phyloP scores from a whole-genome alignment of 2,888 invertebrate species.

The Matsumyia berberina region DNA sequence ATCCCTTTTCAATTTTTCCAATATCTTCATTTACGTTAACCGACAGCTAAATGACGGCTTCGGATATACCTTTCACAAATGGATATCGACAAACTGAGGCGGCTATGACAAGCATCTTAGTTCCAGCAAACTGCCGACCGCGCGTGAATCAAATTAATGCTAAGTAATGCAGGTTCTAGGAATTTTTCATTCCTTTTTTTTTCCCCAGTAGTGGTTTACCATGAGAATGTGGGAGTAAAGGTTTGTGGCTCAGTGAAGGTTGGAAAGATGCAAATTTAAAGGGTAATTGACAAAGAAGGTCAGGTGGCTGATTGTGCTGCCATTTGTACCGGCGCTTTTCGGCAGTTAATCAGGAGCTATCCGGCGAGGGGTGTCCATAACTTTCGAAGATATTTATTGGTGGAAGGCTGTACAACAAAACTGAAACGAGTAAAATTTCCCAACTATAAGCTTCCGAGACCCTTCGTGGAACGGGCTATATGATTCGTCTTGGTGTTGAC shows the following conservation, averaged over 20 bases:
- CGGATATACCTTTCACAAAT: slow-evolving; percentile 68
- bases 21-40: slow-evolving; percentile 75
- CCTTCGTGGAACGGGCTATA: too few species aligned
- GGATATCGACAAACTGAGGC: slow-evolving; percentile 61
- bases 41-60: slow-evolving; percentile 75
- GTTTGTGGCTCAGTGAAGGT: not conserved
- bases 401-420: too few species aligned
- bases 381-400: too few species aligned
- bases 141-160: slow-evolving; percentile 51
- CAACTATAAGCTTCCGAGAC: too few species aligned
- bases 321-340: too few species aligned
- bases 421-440: too few species aligned
- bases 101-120: slow-evolving; percentile 60
- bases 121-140: slow-evolving; percentile 38
- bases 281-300: too few species aligned
- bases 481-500: too few species aligned
- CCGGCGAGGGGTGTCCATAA: too few species aligned
- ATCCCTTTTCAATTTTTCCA: slow-evolving; percentile 74
- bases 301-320: too few species aligned
- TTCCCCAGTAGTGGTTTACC: not conserved
- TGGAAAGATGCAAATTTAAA: not conserved
- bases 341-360: too few species aligned
- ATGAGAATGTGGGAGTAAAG: not conserved
- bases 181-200: slow-evolving; percentile 3
- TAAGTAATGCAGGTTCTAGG: slow-evolving; percentile 48